Conservation (phyloP, 1,140 invertebrate species). For the Neodiprion fabricii region DNA sequence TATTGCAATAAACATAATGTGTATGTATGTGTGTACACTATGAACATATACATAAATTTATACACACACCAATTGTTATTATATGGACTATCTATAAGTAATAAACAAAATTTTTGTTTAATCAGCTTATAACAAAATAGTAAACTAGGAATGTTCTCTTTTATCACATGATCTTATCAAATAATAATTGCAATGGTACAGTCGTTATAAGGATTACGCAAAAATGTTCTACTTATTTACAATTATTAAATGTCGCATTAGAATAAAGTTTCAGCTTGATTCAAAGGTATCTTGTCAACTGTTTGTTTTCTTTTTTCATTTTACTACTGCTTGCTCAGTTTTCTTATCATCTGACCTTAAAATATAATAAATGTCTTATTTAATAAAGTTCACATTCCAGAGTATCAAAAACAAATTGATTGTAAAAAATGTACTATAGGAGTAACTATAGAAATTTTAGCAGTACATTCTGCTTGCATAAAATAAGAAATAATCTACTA, state of each 20-base stretch:
- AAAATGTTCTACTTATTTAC: background rate
- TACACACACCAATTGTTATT: background rate
- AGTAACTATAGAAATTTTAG: background rate
- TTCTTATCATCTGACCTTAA: background rate
- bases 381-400: background rate
- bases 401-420: no score
- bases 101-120: background rate
- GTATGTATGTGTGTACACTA: no score
- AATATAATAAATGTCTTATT: slow-evolving; percentile 1
- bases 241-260: background rate
- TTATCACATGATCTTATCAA: slow-evolving; percentile 1
- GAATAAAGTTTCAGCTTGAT: background rate
- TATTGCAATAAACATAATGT: background rate
- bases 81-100: background rate
- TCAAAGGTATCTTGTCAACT: background rate
- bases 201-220: background rate
- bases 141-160: background rate
- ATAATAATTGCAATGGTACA: background rate
- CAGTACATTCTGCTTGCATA: background rate
- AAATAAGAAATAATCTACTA: background rate
- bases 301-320: background rate
- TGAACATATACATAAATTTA: no score
- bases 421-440: background rate
- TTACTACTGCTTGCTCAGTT: background rate
- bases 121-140: background rate